These are phyloP conservation scores for Oxystoma pomonae DNA, from an alignment of 2,888 invertebrate species.

Conservation along the genomic window DNA sequence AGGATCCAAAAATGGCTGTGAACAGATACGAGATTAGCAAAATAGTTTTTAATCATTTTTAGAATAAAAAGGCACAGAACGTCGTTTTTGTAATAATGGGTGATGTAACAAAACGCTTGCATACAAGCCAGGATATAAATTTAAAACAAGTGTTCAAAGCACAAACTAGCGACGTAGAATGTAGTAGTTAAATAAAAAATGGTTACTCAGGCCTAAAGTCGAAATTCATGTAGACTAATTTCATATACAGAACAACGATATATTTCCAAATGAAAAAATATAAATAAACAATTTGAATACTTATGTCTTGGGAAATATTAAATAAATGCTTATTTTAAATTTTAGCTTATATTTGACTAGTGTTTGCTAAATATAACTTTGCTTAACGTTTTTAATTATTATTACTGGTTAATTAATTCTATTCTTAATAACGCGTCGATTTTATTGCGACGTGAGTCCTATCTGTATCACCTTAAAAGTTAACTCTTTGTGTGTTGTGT, in stretches of 20 bases:
- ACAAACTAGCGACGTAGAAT: slow-evolving; percentile 40
- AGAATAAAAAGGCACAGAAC: background rate
- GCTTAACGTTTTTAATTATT: slow-evolving; percentile 37
- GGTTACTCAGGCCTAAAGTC: slow-evolving; percentile 49
- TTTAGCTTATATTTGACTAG: slow-evolving; percentile 48
- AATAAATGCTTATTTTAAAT: slow-evolving; percentile 44
- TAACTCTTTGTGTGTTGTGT: slow-evolving; percentile 51
- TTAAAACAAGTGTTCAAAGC: slow-evolving; percentile 30
- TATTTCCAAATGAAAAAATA: slow-evolving; percentile 44
- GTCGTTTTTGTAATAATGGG: background rate
- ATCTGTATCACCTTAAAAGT: slow-evolving; percentile 43
- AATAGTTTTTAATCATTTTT: background rate
- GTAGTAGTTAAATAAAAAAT: slow-evolving; percentile 38
- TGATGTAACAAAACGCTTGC: slow-evolving; percentile 16
- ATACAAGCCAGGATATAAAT: slow-evolving; percentile 7
- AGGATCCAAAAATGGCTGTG: slow-evolving; percentile 24
- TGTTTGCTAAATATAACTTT: slow-evolving; percentile 41
- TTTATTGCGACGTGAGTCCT: slow-evolving; percentile 34
- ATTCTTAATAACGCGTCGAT: slow-evolving; percentile 41
- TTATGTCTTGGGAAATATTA: slow-evolving; percentile 33
- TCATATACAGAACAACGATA: slow-evolving; percentile 51
- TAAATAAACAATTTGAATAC: slow-evolving; percentile 33
- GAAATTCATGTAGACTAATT: slow-evolving; percentile 51
- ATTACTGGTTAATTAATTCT: slow-evolving; percentile 37
- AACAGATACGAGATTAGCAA: slow-evolving; percentile 12